Percentiles rank a stretch among this genome's conserved stretches.
phyloP scores from a whole-genome alignment of 2,888 invertebrate genomes.

The Notodonta ziczac region DNA sequence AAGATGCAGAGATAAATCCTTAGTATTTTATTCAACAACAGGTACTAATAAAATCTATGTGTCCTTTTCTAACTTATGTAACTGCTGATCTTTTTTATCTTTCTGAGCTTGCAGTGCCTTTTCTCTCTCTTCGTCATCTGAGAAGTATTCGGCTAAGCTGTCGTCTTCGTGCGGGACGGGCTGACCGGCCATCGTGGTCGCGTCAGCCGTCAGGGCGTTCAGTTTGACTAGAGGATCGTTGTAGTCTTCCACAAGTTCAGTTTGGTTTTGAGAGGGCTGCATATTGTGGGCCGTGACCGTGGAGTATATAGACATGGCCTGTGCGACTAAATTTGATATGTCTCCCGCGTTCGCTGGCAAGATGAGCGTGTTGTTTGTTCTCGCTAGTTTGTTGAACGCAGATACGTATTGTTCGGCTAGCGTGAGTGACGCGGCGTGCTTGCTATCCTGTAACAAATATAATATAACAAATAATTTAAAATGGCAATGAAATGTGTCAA shows the following conservation, averaged over 20 bases:
- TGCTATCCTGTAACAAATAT: conserved; percentile 87
- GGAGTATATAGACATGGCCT: conserved; percentile 88
- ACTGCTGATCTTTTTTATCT: conserved; percentile 63
- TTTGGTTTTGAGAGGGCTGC: conserved; percentile 44
- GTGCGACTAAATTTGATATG: conserved; percentile 90
- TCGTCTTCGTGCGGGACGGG: conserved; percentile 60
- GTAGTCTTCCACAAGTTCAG: conserved; percentile 50
- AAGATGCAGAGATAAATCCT: conserved; percentile 28
- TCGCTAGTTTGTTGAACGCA: conserved; percentile 97
- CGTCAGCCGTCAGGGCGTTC: conserved; percentile 62
- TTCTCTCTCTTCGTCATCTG: conserved; percentile 80
- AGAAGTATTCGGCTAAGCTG: conserved; percentile 76
- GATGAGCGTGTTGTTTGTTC: conserved; percentile 96
- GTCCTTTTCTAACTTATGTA: conserved; percentile 67
- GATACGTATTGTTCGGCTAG: conserved; percentile 98
- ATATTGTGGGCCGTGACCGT: conserved; percentile 76
- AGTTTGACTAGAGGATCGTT: conserved; percentile 68
- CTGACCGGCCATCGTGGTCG: conserved; percentile 65
- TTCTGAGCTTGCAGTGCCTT: conserved; percentile 68
- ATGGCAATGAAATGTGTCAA: no score
- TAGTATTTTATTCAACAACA: conserved; percentile 47
- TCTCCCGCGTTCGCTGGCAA: conserved; percentile 95
- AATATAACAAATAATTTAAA: not conserved
- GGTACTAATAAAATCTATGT: conserved; percentile 53
- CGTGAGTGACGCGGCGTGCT: conserved; percentile 95